Percentiles rank a stretch among this genome's conserved stretches.
These are phyloP conservation scores for Procambarus virginalis DNA, from an alignment of 1,140 invertebrate genomes.

Conservation along the genomic window DNA sequence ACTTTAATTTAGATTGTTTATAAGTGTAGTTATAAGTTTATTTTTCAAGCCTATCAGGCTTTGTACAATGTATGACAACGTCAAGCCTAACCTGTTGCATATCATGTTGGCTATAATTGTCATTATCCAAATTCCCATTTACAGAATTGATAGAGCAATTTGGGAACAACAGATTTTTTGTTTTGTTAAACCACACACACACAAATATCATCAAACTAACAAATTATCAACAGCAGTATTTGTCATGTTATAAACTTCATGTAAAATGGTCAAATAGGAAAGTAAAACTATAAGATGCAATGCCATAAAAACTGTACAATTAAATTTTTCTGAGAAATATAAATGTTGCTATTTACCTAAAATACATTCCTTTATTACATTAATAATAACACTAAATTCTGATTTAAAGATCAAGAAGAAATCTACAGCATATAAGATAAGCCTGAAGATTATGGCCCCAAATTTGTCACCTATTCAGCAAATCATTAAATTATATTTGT, in stretches of 20 bases:
- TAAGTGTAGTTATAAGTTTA: too few species aligned
- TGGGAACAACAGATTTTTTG: too few species aligned
- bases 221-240: too few species aligned
- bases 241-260: not conserved
- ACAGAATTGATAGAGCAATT: too few species aligned
- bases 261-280: not conserved
- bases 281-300: conserved; percentile 42
- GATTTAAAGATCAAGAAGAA: conserved; percentile 50
- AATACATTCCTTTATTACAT: conserved; percentile 67
- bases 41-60: too few species aligned
- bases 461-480: not conserved
- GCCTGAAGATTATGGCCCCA: conserved; percentile 24
- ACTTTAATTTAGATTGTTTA: too few species aligned
- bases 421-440: conserved; percentile 43
- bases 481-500: not conserved
- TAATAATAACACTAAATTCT: conserved; percentile 52
- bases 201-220: too few species aligned
- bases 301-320: conserved; percentile 69
- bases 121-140: too few species aligned
- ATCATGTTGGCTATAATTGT: too few species aligned
- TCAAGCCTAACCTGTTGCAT: too few species aligned
- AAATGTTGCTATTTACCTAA: conserved; percentile 68
- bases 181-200: too few species aligned
- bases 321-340: conserved; percentile 67
- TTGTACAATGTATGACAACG: too few species aligned